Evolutionary conservation across 2,113 vertebrate genomes (phyloP), one percentile per base, ranked within the genome.

Genomic region (Azemiops feae): DNA sequence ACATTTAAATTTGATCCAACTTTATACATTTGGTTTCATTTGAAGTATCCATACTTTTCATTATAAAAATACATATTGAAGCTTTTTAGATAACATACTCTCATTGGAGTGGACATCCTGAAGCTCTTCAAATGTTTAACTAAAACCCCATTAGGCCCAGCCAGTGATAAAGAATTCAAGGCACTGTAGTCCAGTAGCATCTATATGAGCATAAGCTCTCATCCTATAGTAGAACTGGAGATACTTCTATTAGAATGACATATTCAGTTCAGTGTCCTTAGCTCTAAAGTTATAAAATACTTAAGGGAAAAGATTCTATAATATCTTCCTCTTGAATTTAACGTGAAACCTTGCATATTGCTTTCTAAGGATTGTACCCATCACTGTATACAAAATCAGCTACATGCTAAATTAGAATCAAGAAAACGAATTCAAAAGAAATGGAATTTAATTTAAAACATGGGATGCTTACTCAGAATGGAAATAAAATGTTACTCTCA

Each of bases 381-480:
- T 89, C 94, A 95, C 92, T 92, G 94, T 94, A 96, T 96, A 93
- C 89, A 95, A 92, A 96, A 96, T 96, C 94, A 95, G 0, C 43
- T 54, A 64, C 93, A 95, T 94, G 89, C 95, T 96, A 94, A 10
- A 96, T 96, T 93, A 93, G 64, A 91, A 86, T 90, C 74, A 87
- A 86, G 54, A 45, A 93, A 69, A 92, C 90, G 94, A 90, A 74
- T 93, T 95, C 94, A 9, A 54, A 87, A 92, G 39, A 95, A 95
- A 91, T 95, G 93, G 91, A 96, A 89, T 97, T 93, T 92, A 22
- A 55, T 94, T 95, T 95, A 34, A 93, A 81, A 87, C 92, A 69
- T 54, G 39, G 16, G 58, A 91, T 58, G 45, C 89, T 93, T 58
- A 12, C 85, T 94, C 57, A 95, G 92, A 88, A 87, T 6, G 57